These are phyloP conservation scores for Tympanoctomys barrerae DNA, from an alignment of 2,797 vertebrate species.

Conservation along the genomic window DNA sequence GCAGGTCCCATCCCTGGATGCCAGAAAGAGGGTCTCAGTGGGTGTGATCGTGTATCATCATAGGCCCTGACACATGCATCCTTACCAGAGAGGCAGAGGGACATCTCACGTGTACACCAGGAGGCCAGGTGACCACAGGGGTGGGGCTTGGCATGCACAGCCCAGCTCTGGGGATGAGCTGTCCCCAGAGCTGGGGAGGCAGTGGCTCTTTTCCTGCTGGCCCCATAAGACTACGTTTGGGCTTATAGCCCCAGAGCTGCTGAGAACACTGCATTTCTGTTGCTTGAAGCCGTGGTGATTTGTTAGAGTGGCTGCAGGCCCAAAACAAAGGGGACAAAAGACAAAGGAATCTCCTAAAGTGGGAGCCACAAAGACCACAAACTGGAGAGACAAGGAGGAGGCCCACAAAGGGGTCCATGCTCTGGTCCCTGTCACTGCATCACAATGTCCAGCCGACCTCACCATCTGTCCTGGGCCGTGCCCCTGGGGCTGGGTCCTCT, in stretches of 20 bases:
- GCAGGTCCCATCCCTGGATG: background rate
- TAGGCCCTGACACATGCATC: background rate
- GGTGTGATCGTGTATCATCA: rapidly evolving
- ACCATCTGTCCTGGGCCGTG: background rate
- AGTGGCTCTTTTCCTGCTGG: rapidly evolving
- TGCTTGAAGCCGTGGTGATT: too few relatives aligned
- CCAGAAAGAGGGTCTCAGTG: too few relatives aligned
- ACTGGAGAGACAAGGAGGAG: background rate
- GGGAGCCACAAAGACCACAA: background rate
- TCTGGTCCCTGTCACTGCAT: background rate
- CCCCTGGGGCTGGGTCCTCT: background rate
- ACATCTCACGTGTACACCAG: rapidly evolving
- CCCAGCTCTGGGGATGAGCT: background rate
- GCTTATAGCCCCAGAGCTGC: background rate
- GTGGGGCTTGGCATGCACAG: rapidly evolving
- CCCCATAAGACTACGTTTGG: background rate
- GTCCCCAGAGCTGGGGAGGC: background rate
- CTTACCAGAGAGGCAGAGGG: background rate
- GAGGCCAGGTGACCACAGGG: background rate
- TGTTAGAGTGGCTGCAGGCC: background rate
- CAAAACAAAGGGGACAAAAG: background rate
- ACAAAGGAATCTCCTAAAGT: background rate
- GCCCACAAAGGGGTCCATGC: rapidly evolving
- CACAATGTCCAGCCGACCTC: too few relatives aligned
- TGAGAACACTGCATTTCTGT: rapidly evolving